phyloP scores from a whole-genome alignment of 1,140 invertebrate species.

The Tetranychus urticae region DNA sequence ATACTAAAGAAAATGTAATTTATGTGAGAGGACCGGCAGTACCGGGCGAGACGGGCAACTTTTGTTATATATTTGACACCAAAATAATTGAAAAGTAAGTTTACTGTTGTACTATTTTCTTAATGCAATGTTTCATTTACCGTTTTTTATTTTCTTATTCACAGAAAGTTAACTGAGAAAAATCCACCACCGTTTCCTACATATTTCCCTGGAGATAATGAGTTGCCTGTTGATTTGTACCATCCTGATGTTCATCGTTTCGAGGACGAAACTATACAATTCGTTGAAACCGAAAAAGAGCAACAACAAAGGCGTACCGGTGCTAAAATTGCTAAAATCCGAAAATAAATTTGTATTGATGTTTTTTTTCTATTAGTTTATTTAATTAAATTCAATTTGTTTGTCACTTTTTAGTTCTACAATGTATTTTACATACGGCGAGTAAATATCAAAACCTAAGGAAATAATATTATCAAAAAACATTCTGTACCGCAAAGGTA shows the following conservation, averaged over 20 bases:
- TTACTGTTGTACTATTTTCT: neutral
- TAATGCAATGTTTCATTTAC: too few species aligned
- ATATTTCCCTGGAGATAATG: slow-evolving; percentile 30
- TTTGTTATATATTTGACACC: slow-evolving; percentile 19
- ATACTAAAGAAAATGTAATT: slow-evolving; percentile 76
- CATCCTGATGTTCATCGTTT: slow-evolving; percentile 43
- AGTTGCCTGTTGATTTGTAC: slow-evolving; percentile 40
- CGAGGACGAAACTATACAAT: slow-evolving; percentile 37
- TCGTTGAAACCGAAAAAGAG: slow-evolving; percentile 26
- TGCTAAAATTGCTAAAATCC: slow-evolving; percentile 9
- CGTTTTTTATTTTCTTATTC: neutral
- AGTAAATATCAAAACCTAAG: slow-evolving; percentile 68
- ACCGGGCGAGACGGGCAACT: slow-evolving; percentile 48
- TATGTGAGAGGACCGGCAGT: slow-evolving; percentile 56
- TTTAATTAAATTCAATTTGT: neutral
- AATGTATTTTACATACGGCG: slow-evolving; percentile 60
- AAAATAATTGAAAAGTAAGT: slow-evolving; percentile 3
- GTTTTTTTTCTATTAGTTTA: neutral
- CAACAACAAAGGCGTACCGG: slow-evolving; percentile 4
- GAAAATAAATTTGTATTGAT: neutral
- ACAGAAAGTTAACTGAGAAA: slow-evolving; percentile 11
- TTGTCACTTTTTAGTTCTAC: slow-evolving; percentile 2
- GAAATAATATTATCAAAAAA: slow-evolving; percentile 74
- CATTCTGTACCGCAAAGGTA: slow-evolving; percentile 57
- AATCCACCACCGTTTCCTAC: slow-evolving; percentile 55